Evolutionary conservation across 2,797 vertebrate species (phyloP), one percentile per base, ranked within the genome.

Genomic region (Spinibarbus caldwelli): DNA sequence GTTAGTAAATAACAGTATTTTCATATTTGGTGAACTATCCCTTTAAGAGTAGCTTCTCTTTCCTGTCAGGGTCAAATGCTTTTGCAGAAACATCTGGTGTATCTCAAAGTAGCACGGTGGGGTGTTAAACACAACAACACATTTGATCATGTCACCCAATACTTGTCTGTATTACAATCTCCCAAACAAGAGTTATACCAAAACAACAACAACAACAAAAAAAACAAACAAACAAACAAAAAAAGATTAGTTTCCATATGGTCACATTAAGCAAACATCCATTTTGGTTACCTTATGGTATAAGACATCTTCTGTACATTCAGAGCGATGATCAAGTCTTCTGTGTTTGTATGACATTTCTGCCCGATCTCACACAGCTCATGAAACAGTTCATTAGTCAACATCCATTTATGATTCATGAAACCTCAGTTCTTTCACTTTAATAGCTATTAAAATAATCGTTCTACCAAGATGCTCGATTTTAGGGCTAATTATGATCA

Each of bases 311-410:
- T 59, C 52, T 5, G 75, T 57, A 54, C 21, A 78, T 26, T 49
- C 54, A 36, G 19, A 49, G 34, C 43, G 38, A 41, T 29, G 38
- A 66, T 76, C 43, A n/a, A 57, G 57, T 64, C 57, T 79, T 79
- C 77, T 66, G 41, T 79, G 52, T 82, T 43, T 72, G 68, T 38
- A 38, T 15, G 43, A 83, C 52, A 34, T 54, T 75, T 75, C 68
- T 43, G 36, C 31, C 23, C 3, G 31, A 64, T 66, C 59, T 76
- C 23, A 66, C 72, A 76, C 29, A 15, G 45, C 29, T 64, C 59
- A 52, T 52, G 72, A 83, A 83, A 83, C 82, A 83, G 72, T 83
- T 76, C 82, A 41, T 83, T 83, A 75, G 31, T 83, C 82, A 75
- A 76, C 71, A 83, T 64, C 82, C 43, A 67, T 83, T 76, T 76